Evolutionary conservation across 2,797 vertebrate species (phyloP).

Genomic region (Pangasius macronema): DNA sequence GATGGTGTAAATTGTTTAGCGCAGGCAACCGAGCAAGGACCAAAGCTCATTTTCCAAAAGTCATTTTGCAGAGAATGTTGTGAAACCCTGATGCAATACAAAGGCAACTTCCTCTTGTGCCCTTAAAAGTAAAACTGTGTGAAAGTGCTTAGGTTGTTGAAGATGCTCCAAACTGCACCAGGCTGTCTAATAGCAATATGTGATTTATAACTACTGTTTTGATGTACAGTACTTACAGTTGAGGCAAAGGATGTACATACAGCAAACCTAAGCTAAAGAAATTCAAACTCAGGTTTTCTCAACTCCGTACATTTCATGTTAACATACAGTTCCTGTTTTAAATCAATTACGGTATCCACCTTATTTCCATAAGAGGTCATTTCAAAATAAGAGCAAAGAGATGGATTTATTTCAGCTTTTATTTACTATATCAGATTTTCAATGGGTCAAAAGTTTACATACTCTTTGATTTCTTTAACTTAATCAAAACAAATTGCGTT

Average conservation of each 20-base stretch:
- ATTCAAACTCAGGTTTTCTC: background rate
- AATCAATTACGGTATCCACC: background rate
- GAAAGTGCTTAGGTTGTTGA: background rate
- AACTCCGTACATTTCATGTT: background rate
- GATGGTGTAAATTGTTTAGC: conserved; percentile 22
- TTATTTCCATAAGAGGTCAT: background rate
- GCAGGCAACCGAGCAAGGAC: conserved; percentile 12
- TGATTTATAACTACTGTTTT: background rate
- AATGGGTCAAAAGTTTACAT: no score
- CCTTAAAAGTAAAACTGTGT: conserved; percentile 1
- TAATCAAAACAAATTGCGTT: background rate
- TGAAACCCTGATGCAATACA: conserved; percentile 15
- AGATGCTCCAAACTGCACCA: background rate
- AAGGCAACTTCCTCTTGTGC: background rate
- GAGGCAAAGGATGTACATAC: background rate
- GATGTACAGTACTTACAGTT: background rate
- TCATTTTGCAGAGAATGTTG: background rate
- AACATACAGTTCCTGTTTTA: background rate
- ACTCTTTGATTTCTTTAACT: background rate
- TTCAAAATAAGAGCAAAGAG: background rate
- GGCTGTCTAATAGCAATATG: background rate
- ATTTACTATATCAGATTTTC: background rate
- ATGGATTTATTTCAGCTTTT: no score
- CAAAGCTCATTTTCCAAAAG: conserved; percentile 10
- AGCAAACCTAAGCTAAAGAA: background rate